Conservation (phyloP, 1,140 invertebrate species). For the Melanaphis sacchari region DNA sequence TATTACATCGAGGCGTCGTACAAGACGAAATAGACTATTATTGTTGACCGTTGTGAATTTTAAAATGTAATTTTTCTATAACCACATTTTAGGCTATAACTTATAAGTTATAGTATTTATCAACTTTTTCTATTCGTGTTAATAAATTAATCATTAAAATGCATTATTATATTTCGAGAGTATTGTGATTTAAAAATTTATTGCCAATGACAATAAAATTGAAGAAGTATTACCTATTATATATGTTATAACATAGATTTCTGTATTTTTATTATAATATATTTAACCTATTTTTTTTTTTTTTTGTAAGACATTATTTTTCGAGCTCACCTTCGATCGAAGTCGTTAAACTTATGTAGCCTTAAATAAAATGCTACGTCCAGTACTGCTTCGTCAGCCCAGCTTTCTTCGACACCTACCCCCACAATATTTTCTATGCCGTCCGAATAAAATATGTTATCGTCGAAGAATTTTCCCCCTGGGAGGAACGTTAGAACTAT, state of each 20-base stretch:
- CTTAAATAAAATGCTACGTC: conserved; percentile 71
- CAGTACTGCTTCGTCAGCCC: conserved; percentile 59
- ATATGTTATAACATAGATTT: neutral
- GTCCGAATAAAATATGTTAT: neutral
- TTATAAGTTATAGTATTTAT: too few species aligned
- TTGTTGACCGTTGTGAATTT: neutral
- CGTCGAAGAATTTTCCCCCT: neutral
- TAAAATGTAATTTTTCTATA: neutral
- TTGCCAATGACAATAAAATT: neutral
- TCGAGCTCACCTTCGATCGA: conserved; percentile 66
- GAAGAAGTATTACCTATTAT: neutral
- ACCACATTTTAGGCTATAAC: neutral
- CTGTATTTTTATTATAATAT: neutral
- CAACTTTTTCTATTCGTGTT: too few species aligned
- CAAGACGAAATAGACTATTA: neutral
- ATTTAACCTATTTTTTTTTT: neutral
- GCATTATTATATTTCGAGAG: neutral
- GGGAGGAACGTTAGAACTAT: neutral
- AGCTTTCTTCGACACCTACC: neutral
- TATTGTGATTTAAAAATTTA: neutral
- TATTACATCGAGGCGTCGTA: neutral
- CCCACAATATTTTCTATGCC: too few species aligned
- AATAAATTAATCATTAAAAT: too few species aligned
- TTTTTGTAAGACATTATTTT: neutral
- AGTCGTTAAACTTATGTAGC: conserved; percentile 71